These are phyloP conservation scores for Apostichopus leukothele DNA, from an alignment of 53 echinoderm and acorn worm species.

Conservation along the genomic window DNA sequence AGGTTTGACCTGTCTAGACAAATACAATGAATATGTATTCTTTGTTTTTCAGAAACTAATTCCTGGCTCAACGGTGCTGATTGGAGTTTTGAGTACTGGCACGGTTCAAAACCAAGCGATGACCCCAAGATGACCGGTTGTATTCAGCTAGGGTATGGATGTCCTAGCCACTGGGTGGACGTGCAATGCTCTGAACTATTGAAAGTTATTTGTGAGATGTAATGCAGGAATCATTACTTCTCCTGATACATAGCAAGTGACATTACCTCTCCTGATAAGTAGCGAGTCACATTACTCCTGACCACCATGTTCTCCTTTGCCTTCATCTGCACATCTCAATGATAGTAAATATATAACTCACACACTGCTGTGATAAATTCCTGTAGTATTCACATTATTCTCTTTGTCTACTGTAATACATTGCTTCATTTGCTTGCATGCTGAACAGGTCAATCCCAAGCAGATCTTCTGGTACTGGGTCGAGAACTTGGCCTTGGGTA, in stretches of 20 bases:
- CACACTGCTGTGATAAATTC: too few species aligned
- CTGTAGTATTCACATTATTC: too few species aligned
- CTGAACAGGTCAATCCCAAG: slow-evolving; percentile 3
- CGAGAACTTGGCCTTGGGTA: slow-evolving; percentile 1
- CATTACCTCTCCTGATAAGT: too few species aligned
- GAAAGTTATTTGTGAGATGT: slow-evolving; percentile 41
- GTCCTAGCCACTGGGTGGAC: slow-evolving; percentile 28
- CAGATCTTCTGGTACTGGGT: not conserved
- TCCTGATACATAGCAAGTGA: too few species aligned
- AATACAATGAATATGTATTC: too few species aligned
- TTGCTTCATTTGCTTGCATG: too few species aligned
- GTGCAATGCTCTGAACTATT: slow-evolving; percentile 7
- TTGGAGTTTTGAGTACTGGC: slow-evolving; percentile 32
- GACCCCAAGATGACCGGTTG: not conserved
- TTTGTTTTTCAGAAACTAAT: slow-evolving; percentile 5
- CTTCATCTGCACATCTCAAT: too few species aligned
- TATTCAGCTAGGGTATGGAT: slow-evolving; percentile 33
- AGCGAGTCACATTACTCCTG: too few species aligned
- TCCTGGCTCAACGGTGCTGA: slow-evolving; percentile 28
- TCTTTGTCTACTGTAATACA: too few species aligned
- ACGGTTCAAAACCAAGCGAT: not conserved
- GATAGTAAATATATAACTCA: too few species aligned
- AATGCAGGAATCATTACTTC: not conserved
- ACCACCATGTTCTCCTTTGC: too few species aligned
- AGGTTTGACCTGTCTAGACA: too few species aligned